Evolutionary conservation across 2,113 vertebrate species (phyloP).

Genomic region (Stegostoma tigrinum): DNA sequence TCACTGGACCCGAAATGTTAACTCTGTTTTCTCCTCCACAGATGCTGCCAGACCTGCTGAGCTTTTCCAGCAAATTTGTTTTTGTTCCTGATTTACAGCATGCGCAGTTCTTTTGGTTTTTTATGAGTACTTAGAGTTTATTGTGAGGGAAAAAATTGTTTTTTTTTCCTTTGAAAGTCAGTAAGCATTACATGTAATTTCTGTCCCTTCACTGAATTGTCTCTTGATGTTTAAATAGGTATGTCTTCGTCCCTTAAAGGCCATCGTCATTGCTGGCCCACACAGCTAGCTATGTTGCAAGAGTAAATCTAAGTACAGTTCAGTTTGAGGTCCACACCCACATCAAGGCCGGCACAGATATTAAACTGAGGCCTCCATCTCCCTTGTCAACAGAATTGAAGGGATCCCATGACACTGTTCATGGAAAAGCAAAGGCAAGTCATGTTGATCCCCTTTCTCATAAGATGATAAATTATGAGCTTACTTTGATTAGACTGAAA

Average conservation of each 20-base stretch:
- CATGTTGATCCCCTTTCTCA: neutral
- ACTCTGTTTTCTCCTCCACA: no score
- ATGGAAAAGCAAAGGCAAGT: neutral
- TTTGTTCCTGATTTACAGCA: no score
- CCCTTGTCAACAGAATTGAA: neutral
- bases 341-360: neutral
- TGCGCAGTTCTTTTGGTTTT: no score
- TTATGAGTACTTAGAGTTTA: neutral
- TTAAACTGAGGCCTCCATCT: neutral
- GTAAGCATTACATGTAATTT: neutral
- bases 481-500: no score
- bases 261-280: neutral
- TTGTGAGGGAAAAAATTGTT: neutral
- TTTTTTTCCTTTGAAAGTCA: neutral
- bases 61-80: no score
- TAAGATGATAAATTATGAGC: no score
- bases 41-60: no score
- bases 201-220: neutral
- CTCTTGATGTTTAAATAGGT: neutral
- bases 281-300: neutral
- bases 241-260: neutral
- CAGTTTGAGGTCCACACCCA: neutral
- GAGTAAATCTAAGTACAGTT: neutral
- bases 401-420: neutral
- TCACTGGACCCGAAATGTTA: no score